These are phyloP conservation scores for Drosophila kikkawai DNA, from an alignment of 1,140 invertebrate species.

Conservation along the genomic window DNA sequence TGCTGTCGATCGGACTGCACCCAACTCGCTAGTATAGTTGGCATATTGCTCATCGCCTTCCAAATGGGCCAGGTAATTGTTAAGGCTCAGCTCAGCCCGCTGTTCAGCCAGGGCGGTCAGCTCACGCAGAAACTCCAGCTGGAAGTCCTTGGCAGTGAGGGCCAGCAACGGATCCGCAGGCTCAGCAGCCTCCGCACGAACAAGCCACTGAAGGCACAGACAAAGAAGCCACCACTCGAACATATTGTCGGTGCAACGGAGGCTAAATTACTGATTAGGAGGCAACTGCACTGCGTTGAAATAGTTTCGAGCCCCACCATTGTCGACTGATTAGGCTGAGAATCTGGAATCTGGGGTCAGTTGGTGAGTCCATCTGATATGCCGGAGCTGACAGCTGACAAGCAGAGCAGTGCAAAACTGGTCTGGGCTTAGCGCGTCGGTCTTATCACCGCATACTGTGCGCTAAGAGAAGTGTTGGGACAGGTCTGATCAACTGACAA, in stretches of 20 bases:
- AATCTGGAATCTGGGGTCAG: conserved; percentile 47
- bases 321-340: conserved; percentile 23
- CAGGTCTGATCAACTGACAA: background rate
- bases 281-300: conserved; percentile 20
- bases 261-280: conserved; percentile 27
- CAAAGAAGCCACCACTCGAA: conserved; percentile 19
- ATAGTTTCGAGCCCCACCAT: conserved; percentile 42
- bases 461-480: conserved; percentile 21
- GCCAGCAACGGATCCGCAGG: conserved; percentile 11
- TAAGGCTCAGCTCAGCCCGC: conserved; percentile 46
- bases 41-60: conserved; percentile 23
- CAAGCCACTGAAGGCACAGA: conserved; percentile 6
- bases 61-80: conserved; percentile 51
- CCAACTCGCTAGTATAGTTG: conserved; percentile 49
- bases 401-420: background rate
- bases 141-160: conserved; percentile 56
- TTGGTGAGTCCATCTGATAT: conserved; percentile 34
- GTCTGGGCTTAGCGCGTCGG: background rate
- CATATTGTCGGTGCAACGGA: conserved; percentile 26
- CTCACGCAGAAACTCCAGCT: conserved; percentile 56
- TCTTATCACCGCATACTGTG: conserved; percentile 10
- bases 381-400: conserved; percentile 38
- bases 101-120: conserved; percentile 38
- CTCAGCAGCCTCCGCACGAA: conserved; percentile 32
- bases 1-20: conserved; percentile 6